Conservation (phyloP, 2,888 invertebrate species). For the Nephrotoma guestfalica region DNA sequence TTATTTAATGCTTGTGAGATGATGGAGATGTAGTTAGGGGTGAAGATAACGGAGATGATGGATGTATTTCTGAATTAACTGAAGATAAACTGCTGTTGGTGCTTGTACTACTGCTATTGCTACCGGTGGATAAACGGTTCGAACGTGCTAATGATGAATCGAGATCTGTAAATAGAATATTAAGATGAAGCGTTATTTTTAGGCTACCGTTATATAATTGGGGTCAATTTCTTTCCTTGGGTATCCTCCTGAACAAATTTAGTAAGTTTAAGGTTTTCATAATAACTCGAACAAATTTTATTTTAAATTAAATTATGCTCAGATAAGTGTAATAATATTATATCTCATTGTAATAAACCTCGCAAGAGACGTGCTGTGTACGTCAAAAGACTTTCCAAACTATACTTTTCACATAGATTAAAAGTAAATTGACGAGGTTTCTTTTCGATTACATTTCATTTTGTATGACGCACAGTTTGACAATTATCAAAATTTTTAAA, state of each 20-base stretch:
- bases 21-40: background rate
- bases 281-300: too few species aligned
- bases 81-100: conserved; percentile 1
- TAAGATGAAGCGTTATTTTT: background rate
- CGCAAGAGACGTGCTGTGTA: too few species aligned
- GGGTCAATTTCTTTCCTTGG: background rate
- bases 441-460: too few species aligned
- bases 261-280: too few species aligned
- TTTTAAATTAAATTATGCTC: too few species aligned
- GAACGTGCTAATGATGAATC: background rate
- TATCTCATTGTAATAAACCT: too few species aligned
- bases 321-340: too few species aligned
- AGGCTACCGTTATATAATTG: background rate
- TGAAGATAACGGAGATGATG: background rate
- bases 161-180: background rate
- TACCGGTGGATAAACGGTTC: conserved; percentile 1
- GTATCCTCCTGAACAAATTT: background rate
- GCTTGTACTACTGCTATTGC: background rate
- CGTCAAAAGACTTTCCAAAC: too few species aligned
- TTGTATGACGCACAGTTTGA: too few species aligned
- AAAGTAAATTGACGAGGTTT: too few species aligned
- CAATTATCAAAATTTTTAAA: too few species aligned
- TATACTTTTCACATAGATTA: too few species aligned
- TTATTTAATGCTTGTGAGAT: background rate
- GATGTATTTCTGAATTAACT: background rate